phyloP scores from a whole-genome alignment of 2,113 vertebrate species.

The Phylloscopus whistleri region DNA sequence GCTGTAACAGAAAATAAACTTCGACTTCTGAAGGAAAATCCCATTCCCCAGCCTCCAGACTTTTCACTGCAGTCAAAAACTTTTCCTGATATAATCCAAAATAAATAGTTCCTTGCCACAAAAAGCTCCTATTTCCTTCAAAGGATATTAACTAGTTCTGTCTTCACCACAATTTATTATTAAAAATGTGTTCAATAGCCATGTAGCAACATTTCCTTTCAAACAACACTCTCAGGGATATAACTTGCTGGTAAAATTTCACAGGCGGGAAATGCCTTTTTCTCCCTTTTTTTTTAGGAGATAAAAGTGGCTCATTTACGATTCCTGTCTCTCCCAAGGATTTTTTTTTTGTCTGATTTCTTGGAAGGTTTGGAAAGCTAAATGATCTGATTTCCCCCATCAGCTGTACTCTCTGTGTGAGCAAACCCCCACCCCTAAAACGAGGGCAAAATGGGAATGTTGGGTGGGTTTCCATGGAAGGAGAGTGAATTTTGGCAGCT shows the following conservation, averaged over 20 bases:
- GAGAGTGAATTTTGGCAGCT: neutral
- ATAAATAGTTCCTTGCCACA: slow-evolving; percentile 46
- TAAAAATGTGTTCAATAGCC: slow-evolving; percentile 20
- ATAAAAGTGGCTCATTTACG: neutral
- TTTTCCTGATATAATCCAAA: slow-evolving; percentile 38
- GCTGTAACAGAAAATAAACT: slow-evolving; percentile 33
- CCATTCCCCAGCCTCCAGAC: neutral
- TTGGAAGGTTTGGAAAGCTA: neutral
- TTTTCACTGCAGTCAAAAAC: neutral
- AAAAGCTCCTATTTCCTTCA: slow-evolving; percentile 52
- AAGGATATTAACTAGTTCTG: slow-evolving; percentile 49
- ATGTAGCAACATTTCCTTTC: neutral
- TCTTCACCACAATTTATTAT: slow-evolving; percentile 41
- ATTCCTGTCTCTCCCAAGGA: neutral
- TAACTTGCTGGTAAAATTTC: neutral
- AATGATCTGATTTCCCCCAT: neutral
- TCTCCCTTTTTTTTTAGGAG: neutral
- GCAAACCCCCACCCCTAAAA: neutral
- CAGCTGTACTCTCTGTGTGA: neutral
- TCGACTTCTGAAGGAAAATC: slow-evolving; percentile 12
- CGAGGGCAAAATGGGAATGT: neutral
- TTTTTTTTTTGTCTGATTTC: neutral
- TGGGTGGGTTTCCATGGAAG: neutral
- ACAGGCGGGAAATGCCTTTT: neutral
- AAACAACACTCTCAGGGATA: neutral